Evolutionary conservation across 2,113 vertebrate species (phyloP), one percentile per base, ranked within the genome.

Genomic region (Larimichthys polyactis): DNA sequence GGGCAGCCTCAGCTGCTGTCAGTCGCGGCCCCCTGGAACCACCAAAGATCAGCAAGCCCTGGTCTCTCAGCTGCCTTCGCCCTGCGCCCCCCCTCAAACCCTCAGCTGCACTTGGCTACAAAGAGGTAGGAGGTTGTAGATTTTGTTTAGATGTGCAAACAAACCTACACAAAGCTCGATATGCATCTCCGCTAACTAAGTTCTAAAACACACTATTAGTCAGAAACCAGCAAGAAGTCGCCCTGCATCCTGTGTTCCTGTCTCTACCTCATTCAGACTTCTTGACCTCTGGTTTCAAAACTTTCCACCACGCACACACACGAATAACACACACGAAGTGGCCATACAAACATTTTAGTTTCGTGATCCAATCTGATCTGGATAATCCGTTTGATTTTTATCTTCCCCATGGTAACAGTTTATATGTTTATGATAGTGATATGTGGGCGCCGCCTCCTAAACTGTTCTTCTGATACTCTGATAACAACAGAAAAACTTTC

Each of bases 41-140:
- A 20, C 97, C 97, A 46, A 98, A 97, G 90, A 96, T 96, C 88
- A 95, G 96, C 91, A 99, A 99, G 88, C 97, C 98, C 1, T 99
- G 98, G 98, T 98, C 97, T 75, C 92, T 99, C 88, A 99, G 98
- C 95, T 99, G 98, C 88, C 96, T 99, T 58, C 96, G 98, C 68
- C 98, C 98, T 0, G 97, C 98, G 11, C 98, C 98, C 44, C 98
- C 98, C 0, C 98, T 99, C 89, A 96, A 96, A 83, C 98, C 97
- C 0, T 99, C 98, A 0, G 98, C 97, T 17, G 98, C 98, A 0
- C 95, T 99, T 90, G 96, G 97, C 87, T 99, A 99, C 94, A 99
- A 99, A 95, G 98, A 99, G 97, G 98, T 99, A 97, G 91, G 92
- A 65, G 32, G 20, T 10, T 27, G 15, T 5, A 58, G 59, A 55